Base-by-base conservation (phyloP, 2,888 invertebrate species). In the Abrostola tripartita region DNA sequence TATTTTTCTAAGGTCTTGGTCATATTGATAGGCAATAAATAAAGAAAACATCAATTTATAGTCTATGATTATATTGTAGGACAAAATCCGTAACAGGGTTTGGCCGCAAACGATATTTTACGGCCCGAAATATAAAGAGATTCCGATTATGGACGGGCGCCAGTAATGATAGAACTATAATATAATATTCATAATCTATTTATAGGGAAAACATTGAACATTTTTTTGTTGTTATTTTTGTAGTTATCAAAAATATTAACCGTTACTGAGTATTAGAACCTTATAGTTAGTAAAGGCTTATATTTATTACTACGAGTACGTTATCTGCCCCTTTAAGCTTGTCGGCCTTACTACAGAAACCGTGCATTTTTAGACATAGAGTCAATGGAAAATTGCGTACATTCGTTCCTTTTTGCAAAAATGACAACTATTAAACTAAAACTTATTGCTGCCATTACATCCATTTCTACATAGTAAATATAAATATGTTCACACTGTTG, bases 141-240 rank as follows among this genome's bases (percentile, higher is more conserved):
- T 42, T 8, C 40, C 51, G 12, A 38, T 68, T 73, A 71, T 59
- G 52, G 58, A 52, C 35, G 41, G 37, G 35, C 62, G 68, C 24
- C 37, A n/a, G 61, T 24, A 58, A 68, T 74, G 47, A 74, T 68
- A 44, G 63, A 68, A 56, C 54, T 41, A 74, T 71, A 52, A 74
- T 71, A 52, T 74, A 71, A 68, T 71, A 74, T 74, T 71, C 55
- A 71, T 41, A 50, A 58, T 73, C 58, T 71, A 61, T 68, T 68
- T 71, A 58, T 50, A 38, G 54, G 37, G 11, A 44, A 52, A 44
- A 61, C 14, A 42, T n/a, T 61, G 59, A 40, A 50, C 14, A 8
- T 52, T n/a, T n/a, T n/a, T n/a, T n/a, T n/a, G n/a, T 37, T 12
- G 12, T 42, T 49, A 47, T 37, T 9, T 50, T 37, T 5, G 24